These are phyloP conservation scores for Knipowitschia caucasica DNA, from an alignment of 2,797 vertebrate species.

Conservation along the genomic window DNA sequence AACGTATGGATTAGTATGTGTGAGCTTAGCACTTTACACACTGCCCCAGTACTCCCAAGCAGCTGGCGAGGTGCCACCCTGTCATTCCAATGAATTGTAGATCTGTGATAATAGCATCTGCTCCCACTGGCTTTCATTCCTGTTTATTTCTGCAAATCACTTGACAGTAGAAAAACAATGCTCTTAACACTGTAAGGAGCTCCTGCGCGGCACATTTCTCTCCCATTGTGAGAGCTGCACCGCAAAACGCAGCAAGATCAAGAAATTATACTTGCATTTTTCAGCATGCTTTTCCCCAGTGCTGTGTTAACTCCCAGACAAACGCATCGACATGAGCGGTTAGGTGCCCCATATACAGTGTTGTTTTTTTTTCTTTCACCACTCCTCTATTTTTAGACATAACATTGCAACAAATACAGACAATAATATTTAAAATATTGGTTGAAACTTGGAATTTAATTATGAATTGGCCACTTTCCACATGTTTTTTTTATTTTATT, in stretches of 20 bases:
- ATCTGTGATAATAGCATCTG: slow-evolving; percentile 61
- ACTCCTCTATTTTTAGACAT: background rate
- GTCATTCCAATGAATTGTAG: slow-evolving; percentile 58
- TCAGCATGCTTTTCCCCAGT: slow-evolving; percentile 41
- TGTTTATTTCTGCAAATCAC: slow-evolving; percentile 57
- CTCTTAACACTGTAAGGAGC: slow-evolving; percentile 34
- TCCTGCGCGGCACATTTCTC: slow-evolving; percentile 10
- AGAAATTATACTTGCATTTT: slow-evolving; percentile 36
- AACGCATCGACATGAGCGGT: slow-evolving; percentile 16
- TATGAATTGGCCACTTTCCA: background rate
- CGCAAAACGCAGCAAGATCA: slow-evolving; percentile 20
- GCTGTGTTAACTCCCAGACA: slow-evolving; percentile 36
- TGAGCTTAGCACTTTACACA: slow-evolving; percentile 40
- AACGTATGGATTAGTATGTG: slow-evolving; percentile 49
- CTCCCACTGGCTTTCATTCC: slow-evolving; percentile 46
- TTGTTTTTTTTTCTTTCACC: background rate
- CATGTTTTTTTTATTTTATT: background rate
- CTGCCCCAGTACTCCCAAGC: slow-evolving; percentile 40
- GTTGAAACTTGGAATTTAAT: background rate
- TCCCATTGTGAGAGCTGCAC: slow-evolving; percentile 17
- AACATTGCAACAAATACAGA: background rate
- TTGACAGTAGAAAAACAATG: slow-evolving; percentile 49
- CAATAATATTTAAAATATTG: background rate
- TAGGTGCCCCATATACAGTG: slow-evolving; percentile 14
- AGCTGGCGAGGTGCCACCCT: slow-evolving; percentile 54